Conservation (phyloP, 2,797 vertebrate genomes). For the Labroides dimidiatus region DNA sequence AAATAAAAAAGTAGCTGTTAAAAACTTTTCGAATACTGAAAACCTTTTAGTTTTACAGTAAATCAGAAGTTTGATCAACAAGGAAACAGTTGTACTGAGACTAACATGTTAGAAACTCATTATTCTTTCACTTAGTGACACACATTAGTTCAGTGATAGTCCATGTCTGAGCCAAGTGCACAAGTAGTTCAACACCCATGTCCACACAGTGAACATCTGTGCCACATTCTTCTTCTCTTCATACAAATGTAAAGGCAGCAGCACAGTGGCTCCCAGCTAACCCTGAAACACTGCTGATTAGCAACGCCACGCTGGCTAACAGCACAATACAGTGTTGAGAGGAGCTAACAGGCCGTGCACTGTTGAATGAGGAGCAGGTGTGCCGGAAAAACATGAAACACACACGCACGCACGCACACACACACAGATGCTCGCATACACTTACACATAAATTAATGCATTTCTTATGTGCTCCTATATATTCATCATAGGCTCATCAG, state of each 20-base stretch:
- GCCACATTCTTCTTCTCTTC: conserved; percentile 61
- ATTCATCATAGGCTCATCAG: conserved; percentile 51
- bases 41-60: not conserved
- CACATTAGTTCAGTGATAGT: conserved; percentile 18
- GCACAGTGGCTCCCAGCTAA: conserved; percentile 58
- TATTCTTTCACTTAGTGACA: conserved; percentile 6
- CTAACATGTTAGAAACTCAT: not conserved
- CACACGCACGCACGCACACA: not conserved
- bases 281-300: conserved; percentile 63
- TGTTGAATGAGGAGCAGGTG: conserved; percentile 62
- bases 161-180: conserved; percentile 11
- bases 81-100: not conserved
- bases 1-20: too few species aligned
- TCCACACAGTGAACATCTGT: conserved; percentile 64
- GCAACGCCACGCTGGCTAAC: conserved; percentile 63
- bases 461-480: conserved; percentile 17
- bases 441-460: conserved; percentile 5
- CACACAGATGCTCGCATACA: not conserved
- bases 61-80: not conserved
- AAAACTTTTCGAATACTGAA: too few species aligned
- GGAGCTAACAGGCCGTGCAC: conserved; percentile 56
- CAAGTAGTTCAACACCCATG: conserved; percentile 8
- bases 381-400: conserved; percentile 30
- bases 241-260: conserved; percentile 64
- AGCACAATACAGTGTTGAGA: conserved; percentile 59